Base-by-base conservation (phyloP, 23 tunicate species). In the Halocynthia roretzi region DNA sequence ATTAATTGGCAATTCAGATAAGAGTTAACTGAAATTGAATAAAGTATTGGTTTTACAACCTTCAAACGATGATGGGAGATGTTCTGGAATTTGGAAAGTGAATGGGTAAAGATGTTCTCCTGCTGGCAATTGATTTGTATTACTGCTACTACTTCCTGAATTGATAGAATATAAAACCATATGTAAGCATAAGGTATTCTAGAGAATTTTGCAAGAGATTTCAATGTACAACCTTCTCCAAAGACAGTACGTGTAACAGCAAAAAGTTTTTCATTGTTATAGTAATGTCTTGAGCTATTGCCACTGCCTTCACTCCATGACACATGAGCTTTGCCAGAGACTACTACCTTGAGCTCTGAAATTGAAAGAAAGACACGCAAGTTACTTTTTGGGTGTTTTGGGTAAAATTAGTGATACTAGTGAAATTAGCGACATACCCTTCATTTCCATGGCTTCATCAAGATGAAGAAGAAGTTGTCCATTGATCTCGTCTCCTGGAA, bases 311-410 rank as follows among this genome's bases (percentile, higher is more conserved):
- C 70, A 9, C 5, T 5, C 70, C 70, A 65, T 9, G 22, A 9
- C 19, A 65, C 70, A 15, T 65, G 70, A 15, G 70, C 70, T 65
- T 65, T 65, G 22, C 70, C 70, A 15, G n/a, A 60, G 64, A n/a
- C n/a, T 60, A 60, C n/a, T 2, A 60, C 64, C 64, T 15, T 60
- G 64, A 60, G 18, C n/a, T 17, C 18, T 15, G 64, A 17, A n/a
- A 17, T 15, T 15, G 64, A 17, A 60, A 60, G 17, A 15, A 60
- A 0, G 18, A 60, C n/a, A 60, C 4, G 64, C n/a, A 15, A 4
- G 64, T n/a, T 58, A 58, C 17, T 58, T 14, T 15, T 1, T 58
- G 64, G 64, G 17, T n/a, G n/a, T 58, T 31, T 31, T 31, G 44
- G 44, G 4, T 58, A 58, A 4, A 58, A n/a, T n/a, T n/a, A n/a